These are phyloP conservation scores for Coptotermes formosanus DNA, from an alignment of 1,140 invertebrate species.

Conservation along the genomic window DNA sequence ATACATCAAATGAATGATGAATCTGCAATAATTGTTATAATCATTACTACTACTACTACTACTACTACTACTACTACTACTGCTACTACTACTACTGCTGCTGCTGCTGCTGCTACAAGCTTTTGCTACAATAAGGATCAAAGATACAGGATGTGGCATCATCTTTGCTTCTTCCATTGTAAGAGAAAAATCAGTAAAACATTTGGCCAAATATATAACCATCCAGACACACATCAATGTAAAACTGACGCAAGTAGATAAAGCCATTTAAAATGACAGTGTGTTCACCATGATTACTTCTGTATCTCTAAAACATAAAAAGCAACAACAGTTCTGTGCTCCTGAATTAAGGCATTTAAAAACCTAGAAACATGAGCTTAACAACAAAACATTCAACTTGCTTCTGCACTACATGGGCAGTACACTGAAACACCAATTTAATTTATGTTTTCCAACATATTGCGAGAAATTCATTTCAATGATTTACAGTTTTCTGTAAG, in stretches of 20 bases:
- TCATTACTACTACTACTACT: too few relatives aligned
- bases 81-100: too few relatives aligned
- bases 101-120: not conserved
- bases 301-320: too few relatives aligned
- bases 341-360: not conserved
- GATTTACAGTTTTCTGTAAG: conserved; percentile 14
- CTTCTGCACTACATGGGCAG: not conserved
- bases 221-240: conserved; percentile 11
- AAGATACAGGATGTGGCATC: not conserved
- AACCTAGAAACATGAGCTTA: conserved; percentile 12
- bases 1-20: not conserved
- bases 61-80: too few relatives aligned
- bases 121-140: not conserved
- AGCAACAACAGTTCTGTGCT: not conserved
- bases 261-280: not conserved
- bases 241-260: not conserved
- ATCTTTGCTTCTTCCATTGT: conserved; percentile 7
- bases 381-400: conserved; percentile 19
- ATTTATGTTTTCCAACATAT: not conserved
- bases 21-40: not conserved
- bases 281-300: not conserved
- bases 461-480: not conserved
- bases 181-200: not conserved
- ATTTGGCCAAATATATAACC: conserved; percentile 15
- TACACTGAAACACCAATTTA: not conserved